Percentiles rank a stretch among this genome's conserved stretches.
These are phyloP conservation scores for Labrus mixtus DNA, from an alignment of 2,113 vertebrate species.

Conservation along the genomic window DNA sequence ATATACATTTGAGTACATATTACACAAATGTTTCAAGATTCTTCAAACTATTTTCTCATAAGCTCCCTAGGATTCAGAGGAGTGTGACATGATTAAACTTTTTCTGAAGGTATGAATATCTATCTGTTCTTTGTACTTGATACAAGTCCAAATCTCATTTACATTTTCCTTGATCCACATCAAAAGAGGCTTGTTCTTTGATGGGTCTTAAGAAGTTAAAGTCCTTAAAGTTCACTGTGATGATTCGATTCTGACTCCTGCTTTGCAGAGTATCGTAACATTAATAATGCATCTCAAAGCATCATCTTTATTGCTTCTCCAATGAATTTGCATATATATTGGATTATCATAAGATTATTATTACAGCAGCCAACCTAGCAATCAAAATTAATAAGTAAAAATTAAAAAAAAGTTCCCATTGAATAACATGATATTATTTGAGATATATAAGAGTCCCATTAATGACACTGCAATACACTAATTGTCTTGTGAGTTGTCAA, in stretches of 20 bases:
- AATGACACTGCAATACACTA: background rate
- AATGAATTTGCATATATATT: conserved; percentile 74
- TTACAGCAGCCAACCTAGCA: conserved; percentile 27
- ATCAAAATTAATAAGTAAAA: conserved; percentile 55
- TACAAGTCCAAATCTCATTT: conserved; percentile 53
- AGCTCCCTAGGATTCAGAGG: background rate
- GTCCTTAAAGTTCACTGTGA: conserved; percentile 47
- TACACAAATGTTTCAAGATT: background rate
- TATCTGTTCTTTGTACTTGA: conserved; percentile 53
- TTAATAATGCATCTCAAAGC: conserved; percentile 72
- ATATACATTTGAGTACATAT: background rate
- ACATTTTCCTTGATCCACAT: conserved; percentile 59
- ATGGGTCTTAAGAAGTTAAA: conserved; percentile 54
- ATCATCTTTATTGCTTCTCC: conserved; percentile 58
- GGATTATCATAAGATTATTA: conserved; percentile 62
- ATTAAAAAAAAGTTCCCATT: conserved; percentile 16
- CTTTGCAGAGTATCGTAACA: conserved; percentile 46
- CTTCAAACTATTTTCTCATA: background rate
- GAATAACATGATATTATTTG: conserved; percentile 27
- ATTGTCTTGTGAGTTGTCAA: background rate
- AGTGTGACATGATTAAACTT: conserved; percentile 25
- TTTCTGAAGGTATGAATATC: conserved; percentile 34
- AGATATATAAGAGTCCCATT: background rate
- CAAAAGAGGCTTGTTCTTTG: conserved; percentile 57
- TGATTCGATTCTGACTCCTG: conserved; percentile 54